These are phyloP conservation scores for Lydus trimaculatus DNA, from an alignment of 2,888 invertebrate genomes.

Conservation along the genomic window DNA sequence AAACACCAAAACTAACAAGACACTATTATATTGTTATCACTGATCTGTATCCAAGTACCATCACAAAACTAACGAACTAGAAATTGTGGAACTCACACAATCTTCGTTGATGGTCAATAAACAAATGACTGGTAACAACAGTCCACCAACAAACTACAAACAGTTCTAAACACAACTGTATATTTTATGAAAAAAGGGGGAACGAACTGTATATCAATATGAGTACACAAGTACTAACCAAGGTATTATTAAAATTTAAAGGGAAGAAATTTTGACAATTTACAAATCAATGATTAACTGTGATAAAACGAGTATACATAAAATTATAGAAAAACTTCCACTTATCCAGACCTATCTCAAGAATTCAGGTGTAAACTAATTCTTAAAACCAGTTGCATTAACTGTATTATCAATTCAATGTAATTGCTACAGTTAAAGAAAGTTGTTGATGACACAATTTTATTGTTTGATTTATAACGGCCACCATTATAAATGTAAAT, in stretches of 20 bases:
- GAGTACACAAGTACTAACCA: conserved; percentile 32
- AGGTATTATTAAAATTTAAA: conserved; percentile 22
- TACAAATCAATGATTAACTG: not conserved
- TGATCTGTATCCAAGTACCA: conserved; percentile 19
- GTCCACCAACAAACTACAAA: conserved; percentile 19
- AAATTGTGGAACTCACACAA: conserved; percentile 19
- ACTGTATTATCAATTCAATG: not conserved
- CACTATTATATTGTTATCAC: conserved; percentile 8
- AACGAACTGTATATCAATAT: conserved; percentile 42
- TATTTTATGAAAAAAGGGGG: conserved; percentile 40
- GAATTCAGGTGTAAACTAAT: not conserved
- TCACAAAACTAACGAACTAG: conserved; percentile 15
- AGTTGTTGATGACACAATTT: conserved; percentile 4
- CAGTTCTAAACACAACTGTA: conserved; percentile 16
- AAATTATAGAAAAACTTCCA: not conserved
- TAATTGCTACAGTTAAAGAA: conserved; percentile 4
- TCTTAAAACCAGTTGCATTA: not conserved
- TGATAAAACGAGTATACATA: not conserved
- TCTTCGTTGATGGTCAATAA: conserved; percentile 30
- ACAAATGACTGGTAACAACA: conserved; percentile 28
- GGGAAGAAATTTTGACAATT: conserved; percentile 15
- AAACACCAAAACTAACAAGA: not conserved
- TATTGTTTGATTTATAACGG: conserved; percentile 2
- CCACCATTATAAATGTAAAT: not conserved
- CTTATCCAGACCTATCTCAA: not conserved